Evolutionary conservation across 2,113 vertebrate genomes (phyloP), one percentile per base, ranked within the genome.

Genomic region (Mugil cephalus): DNA sequence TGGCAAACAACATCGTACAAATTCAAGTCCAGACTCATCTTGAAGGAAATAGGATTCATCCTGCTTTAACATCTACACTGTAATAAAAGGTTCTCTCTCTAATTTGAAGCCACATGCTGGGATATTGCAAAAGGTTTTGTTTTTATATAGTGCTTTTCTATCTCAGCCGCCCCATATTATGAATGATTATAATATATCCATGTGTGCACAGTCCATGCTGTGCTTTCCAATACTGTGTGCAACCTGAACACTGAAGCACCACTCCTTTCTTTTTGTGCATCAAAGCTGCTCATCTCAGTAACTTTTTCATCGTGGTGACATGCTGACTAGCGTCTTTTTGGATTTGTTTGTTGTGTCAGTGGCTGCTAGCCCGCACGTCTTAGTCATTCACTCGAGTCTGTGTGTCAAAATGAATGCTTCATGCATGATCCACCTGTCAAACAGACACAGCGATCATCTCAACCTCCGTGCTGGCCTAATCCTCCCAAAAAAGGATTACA

Each of bases 401-500:
- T 64, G 69, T 76, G 77, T 88, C 83, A 88, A 51, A 85, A 64
- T 80, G 70, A 79, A 86, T 85, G 66, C 67, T 77, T 79, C 79
- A 63, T 79, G 61, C 74, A 46, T 64, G 78, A 88, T 82, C 70
- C 78, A 82, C 84, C 85, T 87, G 82, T 88, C 82, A 87, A 79
- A 75, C 54, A 74, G 74, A 85, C 60, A 67, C 66, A 82, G 74
- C 21, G 74, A 87, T 90, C 82, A 78, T 45, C 85, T 77, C 73
- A 80, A 76, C 79, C 83, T 77, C 80, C 58, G 17, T 71, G 21
- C 58, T 35, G 74, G 69, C 54, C 47, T 87, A 80, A 77, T 82
- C 82, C 80, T 74, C 55, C 58, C 52, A 39, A 79, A 91, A 85
- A 77, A 58, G 77, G 87, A 91, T 87, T 84, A 87, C 30, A 24